Percentiles rank a stretch among this genome's conserved stretches.
Evolutionary conservation across 2,888 invertebrate species (phyloP).

Genomic region (Buathra laborator): DNA sequence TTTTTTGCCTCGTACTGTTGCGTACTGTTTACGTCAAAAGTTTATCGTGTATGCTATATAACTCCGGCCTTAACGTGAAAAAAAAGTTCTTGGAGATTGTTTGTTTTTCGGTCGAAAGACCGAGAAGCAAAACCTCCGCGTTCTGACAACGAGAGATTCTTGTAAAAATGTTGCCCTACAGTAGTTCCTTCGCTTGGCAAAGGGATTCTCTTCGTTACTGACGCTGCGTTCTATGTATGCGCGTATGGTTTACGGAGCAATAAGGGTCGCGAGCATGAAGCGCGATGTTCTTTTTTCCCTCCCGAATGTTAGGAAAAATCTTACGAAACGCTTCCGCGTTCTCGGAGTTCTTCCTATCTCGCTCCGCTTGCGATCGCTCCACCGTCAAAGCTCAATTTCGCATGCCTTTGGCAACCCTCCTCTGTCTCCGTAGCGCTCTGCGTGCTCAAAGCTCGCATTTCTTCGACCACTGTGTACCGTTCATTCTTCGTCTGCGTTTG

Average conservation of each 20-base stretch:
- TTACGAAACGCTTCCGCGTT: background rate
- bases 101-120: background rate
- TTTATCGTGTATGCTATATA: conserved; percentile 44
- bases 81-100: background rate
- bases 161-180: conserved; percentile 19
- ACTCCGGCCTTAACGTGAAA: background rate
- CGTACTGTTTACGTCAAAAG: conserved; percentile 56
- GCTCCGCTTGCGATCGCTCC: conserved; percentile 47
- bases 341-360: background rate
- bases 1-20: conserved; percentile 9
- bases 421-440: conserved; percentile 31
- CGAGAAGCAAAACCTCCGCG: background rate
- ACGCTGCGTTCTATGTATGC: background rate
- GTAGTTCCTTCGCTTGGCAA: conserved; percentile 2
- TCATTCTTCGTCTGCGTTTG: conserved; percentile 20
- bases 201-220: conserved; percentile 24
- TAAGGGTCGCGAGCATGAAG: conserved; percentile 25
- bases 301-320: conserved; percentile 20
- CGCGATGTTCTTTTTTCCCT: conserved; percentile 14
- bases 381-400: conserved; percentile 65
- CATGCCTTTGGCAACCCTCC: conserved; percentile 54
- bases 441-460: conserved; percentile 12
- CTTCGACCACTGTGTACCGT: conserved; percentile 27
- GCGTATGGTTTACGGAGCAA: background rate
- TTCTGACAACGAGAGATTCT: conserved; percentile 27